These are phyloP conservation scores for Eupleurogrammus muticus DNA, from an alignment of 2,797 vertebrate species.

Conservation along the genomic window DNA sequence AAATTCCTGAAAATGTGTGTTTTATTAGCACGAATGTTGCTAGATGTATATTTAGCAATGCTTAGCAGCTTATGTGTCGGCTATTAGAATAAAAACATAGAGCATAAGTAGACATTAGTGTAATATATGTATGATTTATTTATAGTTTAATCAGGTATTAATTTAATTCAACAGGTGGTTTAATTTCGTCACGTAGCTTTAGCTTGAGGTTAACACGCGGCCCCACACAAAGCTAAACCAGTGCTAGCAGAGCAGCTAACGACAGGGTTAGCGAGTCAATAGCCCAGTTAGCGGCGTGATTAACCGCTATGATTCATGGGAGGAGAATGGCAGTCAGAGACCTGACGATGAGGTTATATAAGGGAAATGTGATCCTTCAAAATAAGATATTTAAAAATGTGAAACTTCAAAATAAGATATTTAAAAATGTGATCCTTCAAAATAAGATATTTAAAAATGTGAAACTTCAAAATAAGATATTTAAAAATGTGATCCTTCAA, in stretches of 20 bases:
- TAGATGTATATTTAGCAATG: neutral
- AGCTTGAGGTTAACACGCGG: too few relatives aligned
- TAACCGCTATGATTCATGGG: conserved; percentile 58
- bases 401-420: too few relatives aligned
- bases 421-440: neutral
- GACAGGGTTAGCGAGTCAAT: conserved; percentile 45
- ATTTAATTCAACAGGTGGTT: too few relatives aligned
- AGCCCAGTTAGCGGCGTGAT: conserved; percentile 48
- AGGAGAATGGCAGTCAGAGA: conserved; percentile 60
- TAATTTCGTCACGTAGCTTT: too few relatives aligned
- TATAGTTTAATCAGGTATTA: too few relatives aligned
- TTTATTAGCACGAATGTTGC: neutral
- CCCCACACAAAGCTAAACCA: too few relatives aligned
- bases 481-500: too few relatives aligned
- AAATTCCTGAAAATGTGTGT: neutral
- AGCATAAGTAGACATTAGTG: too few relatives aligned
- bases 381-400: too few relatives aligned
- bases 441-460: too few relatives aligned
- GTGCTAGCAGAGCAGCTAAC: conserved; percentile 10
- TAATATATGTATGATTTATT: too few relatives aligned
- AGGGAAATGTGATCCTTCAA: conserved; percentile 21
- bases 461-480: too few relatives aligned
- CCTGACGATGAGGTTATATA: conserved; percentile 68
- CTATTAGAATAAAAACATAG: neutral
- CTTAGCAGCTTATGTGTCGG: neutral